Evolutionary conservation across 2,797 vertebrate species (phyloP), one percentile per base, ranked within the genome.

Genomic region (Rhinella marina): DNA sequence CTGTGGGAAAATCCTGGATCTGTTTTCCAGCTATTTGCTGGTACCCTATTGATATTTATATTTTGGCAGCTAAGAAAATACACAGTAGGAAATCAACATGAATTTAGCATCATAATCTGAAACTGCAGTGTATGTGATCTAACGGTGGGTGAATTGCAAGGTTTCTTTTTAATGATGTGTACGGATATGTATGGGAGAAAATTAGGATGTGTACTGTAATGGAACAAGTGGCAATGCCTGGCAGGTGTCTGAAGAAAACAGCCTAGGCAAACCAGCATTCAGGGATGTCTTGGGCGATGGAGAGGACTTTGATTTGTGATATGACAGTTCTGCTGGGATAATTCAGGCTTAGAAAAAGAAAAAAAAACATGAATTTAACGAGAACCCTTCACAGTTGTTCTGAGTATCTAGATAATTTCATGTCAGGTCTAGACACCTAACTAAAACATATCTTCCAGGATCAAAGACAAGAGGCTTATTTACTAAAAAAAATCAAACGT

Each of bases 201-300:
- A 32, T 7, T 32, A 64, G 68, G 29, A 32, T 19, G 29, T 17
- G 16, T 32, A 27, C 27, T 70, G 29, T 32, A 32, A 70, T 70
- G 68, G 68, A 70, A 32, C 68, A 70, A 70, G 68, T 13, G 16
- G 66, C 66, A 29, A 32, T 70, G 66, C 68, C 8, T 70, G 66
- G 66, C 66, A 68, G 66, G 66, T 68, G 66, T 29, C 66, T 27
- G 66, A 68, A 68, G 66, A 14, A 68, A 68, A 68, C 64, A 68
- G n/a, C 29, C 25, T 68, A 25, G 64, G 64, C 64, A 68, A 68
- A 68, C 66, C 29, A 68, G 29, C 5, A 68, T 68, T 14, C 27
- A 1, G 13, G 27, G 25, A 29, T 32, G 16, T 70, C 32, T 6
- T 32, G 27, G 14, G 68, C 16, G 25, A 68, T 68, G 25, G 13